phyloP scores from a whole-genome alignment of 2,113 vertebrate genomes.

The Nothoprocta perdicaria region DNA sequence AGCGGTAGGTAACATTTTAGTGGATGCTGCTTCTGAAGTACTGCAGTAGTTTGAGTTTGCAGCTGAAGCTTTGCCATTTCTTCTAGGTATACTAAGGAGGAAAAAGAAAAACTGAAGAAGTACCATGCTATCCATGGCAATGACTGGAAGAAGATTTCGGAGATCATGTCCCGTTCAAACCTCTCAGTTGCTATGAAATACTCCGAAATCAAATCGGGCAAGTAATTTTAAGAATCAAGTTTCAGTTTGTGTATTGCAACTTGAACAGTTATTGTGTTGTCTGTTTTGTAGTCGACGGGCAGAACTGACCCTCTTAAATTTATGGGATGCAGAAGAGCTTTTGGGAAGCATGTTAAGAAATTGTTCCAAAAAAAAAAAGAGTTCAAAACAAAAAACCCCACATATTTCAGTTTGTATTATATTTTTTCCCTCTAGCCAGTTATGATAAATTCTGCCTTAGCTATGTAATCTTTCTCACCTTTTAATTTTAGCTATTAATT shows the following conservation, averaged over 20 bases:
- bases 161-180: constrained; percentile 74
- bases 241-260: not conserved
- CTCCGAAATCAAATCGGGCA: constrained; percentile 74
- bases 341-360: not conserved
- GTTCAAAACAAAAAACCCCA: too few relatives aligned
- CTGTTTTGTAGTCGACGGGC: not conserved
- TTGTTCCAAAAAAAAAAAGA: not conserved
- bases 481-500: constrained; percentile 60
- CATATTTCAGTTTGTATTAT: too few relatives aligned
- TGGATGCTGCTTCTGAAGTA: not conserved
- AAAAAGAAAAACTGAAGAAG: constrained; percentile 67
- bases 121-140: constrained; percentile 75
- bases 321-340: not conserved
- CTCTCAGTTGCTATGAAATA: constrained; percentile 75
- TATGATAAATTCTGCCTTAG: not conserved
- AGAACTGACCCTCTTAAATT: not conserved
- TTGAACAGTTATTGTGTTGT: not conserved
- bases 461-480: not conserved
- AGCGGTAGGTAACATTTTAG: not conserved
- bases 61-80: not conserved
- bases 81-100: constrained; percentile 71
- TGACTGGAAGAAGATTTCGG: constrained; percentile 77
- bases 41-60: not conserved
- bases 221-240: not conserved
- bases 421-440: not conserved